phyloP scores from a whole-genome alignment of 2,797 vertebrate genomes.

The Martes flavigula region DNA sequence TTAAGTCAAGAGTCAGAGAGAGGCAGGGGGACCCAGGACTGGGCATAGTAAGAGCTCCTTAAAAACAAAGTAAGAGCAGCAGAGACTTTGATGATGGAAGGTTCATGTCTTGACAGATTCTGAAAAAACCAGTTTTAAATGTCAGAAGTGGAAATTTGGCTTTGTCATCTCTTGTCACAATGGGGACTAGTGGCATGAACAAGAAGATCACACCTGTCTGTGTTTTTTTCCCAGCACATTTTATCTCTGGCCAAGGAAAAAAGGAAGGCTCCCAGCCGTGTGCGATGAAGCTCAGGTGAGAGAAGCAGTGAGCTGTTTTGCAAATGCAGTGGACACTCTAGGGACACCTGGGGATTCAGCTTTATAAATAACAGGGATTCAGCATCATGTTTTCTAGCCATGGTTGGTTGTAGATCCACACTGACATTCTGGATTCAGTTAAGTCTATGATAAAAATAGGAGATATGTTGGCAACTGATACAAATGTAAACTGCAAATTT shows the following conservation, averaged over 20 bases:
- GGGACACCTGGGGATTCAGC: not conserved
- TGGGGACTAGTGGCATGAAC: not conserved
- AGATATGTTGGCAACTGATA: not conserved
- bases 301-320: rapidly evolving
- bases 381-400: rapidly evolving
- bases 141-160: not conserved
- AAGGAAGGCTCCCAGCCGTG: rapidly evolving
- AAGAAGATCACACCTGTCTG: not conserved
- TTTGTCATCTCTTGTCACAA: not conserved
- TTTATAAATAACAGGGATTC: not conserved
- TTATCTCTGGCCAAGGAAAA: not conserved
- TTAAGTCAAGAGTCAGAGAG: not conserved
- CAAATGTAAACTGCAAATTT: not conserved
- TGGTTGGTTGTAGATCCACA: not conserved
- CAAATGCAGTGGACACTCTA: rapidly evolving
- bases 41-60: not conserved
- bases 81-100: not conserved
- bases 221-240: not conserved
- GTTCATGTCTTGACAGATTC: no score
- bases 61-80: no score
- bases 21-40: not conserved
- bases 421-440: no score
- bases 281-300: not conserved
- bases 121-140: not conserved
- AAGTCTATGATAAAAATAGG: not conserved